Evolutionary conservation across 92 coral and sea anemone species (phyloP).

Genomic region (Virgularia gustaviana): DNA sequence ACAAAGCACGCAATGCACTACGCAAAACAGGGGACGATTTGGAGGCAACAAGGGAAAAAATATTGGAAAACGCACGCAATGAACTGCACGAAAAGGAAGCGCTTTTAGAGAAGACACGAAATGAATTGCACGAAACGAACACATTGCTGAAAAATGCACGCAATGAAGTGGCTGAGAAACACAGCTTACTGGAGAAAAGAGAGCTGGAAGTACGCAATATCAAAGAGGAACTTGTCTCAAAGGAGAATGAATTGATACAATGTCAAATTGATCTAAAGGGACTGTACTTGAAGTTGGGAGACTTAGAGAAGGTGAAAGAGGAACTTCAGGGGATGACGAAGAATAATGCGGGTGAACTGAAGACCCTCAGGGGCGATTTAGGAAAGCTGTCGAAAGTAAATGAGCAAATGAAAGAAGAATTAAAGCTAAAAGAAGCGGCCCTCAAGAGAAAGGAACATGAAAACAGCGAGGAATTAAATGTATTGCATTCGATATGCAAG

Average conservation of each 20-base stretch:
- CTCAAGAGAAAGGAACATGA: too few species aligned
- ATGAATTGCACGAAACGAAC: not conserved
- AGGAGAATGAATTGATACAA: not conserved
- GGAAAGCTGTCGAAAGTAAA: not conserved
- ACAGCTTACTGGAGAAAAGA: too few species aligned
- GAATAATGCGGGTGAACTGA: not conserved
- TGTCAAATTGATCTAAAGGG: not conserved
- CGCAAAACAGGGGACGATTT: too few species aligned
- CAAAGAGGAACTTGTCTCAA: not conserved
- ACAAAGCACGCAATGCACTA: not conserved
- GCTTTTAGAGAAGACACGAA: not conserved
- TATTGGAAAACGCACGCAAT: not conserved
- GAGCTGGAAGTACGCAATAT: too few species aligned
- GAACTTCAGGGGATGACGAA: not conserved
- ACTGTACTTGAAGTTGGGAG: not conserved
- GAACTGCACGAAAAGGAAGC: not conserved
- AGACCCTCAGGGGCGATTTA: not conserved
- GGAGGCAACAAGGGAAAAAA: too few species aligned
- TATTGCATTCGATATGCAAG: too few species aligned
- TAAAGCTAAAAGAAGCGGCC: too few species aligned
- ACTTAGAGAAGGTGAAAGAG: not conserved
- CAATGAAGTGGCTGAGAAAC: too few species aligned
- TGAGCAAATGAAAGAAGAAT: not conserved
- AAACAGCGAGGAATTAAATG: too few species aligned
- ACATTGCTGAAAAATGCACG: too few species aligned